Percentiles rank a stretch among this genome's conserved stretches.
Evolutionary conservation across 2,113 vertebrate genomes (phyloP).

Genomic region (Australoheros scitulus): DNA sequence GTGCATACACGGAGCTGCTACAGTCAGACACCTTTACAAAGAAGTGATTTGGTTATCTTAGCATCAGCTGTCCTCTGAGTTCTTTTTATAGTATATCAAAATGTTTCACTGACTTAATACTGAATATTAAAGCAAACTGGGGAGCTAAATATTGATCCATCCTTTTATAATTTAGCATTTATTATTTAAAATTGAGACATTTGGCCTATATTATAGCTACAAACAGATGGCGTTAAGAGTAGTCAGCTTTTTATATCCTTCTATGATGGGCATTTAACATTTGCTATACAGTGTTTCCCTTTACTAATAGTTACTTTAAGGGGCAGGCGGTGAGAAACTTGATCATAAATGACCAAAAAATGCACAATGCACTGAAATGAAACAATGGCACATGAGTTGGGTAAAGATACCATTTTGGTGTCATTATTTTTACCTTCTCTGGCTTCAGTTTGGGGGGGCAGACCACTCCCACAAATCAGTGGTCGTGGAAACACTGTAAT

Average conservation of each 20-base stretch:
- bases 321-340: not conserved
- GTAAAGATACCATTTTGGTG: not conserved
- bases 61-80: not conserved
- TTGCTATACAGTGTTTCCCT: not conserved
- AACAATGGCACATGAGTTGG: not conserved
- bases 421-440: too few species aligned
- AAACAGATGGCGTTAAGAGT: not conserved
- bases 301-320: not conserved
- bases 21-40: not conserved
- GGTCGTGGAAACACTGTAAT: too few species aligned
- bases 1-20: not conserved
- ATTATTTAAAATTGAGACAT: not conserved
- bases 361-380: slow-evolving; percentile 1
- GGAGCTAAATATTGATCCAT: not conserved
- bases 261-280: not conserved
- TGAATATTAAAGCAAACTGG: not conserved
- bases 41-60: not conserved
- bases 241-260: not conserved
- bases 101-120: not conserved
- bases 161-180: not conserved
- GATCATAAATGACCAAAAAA: not conserved
- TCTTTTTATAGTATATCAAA: not conserved
- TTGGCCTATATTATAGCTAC: not conserved
- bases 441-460: too few species aligned
- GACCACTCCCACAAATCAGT: too few species aligned